Evolutionary conservation across 2,797 vertebrate species (phyloP).

Genomic region (Acridotheres tristis): DNA sequence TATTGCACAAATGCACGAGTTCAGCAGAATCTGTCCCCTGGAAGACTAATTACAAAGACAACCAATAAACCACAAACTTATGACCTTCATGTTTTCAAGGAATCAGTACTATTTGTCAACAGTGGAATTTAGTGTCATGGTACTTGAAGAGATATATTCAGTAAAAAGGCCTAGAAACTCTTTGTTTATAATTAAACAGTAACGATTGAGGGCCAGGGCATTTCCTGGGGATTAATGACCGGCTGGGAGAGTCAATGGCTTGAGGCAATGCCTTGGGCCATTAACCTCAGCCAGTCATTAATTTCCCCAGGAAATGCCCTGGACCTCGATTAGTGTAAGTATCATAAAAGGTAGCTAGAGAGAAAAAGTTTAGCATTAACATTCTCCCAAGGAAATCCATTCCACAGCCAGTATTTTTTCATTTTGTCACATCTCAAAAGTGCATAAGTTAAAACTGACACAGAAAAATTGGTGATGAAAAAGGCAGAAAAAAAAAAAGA

Average conservation of each 20-base stretch:
- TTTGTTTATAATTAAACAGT: constrained; percentile 69
- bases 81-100: constrained; percentile 1
- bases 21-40: neutral
- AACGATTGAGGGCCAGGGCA: constrained; percentile 42
- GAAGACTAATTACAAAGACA: neutral
- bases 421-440: neutral
- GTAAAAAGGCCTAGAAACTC: constrained; percentile 26
- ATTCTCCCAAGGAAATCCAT: constrained; percentile 6
- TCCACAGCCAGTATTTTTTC: neutral
- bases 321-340: constrained; percentile 14
- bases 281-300: constrained; percentile 55
- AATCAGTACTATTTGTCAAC: constrained; percentile 41
- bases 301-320: constrained; percentile 66
- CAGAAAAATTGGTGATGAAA: neutral
- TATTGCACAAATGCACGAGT: neutral
- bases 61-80: neutral
- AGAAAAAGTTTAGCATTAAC: constrained; percentile 51
- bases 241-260: neutral
- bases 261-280: constrained; percentile 47
- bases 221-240: constrained; percentile 68
- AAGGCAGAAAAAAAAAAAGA: neutral
- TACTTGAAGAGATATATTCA: neutral
- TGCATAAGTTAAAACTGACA: neutral
- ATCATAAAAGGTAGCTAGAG: constrained; percentile 27
- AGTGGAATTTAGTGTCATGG: neutral